Base-by-base conservation (phyloP, 2,888 invertebrate species). In the Caenorhabditis zanzibari region DNA sequence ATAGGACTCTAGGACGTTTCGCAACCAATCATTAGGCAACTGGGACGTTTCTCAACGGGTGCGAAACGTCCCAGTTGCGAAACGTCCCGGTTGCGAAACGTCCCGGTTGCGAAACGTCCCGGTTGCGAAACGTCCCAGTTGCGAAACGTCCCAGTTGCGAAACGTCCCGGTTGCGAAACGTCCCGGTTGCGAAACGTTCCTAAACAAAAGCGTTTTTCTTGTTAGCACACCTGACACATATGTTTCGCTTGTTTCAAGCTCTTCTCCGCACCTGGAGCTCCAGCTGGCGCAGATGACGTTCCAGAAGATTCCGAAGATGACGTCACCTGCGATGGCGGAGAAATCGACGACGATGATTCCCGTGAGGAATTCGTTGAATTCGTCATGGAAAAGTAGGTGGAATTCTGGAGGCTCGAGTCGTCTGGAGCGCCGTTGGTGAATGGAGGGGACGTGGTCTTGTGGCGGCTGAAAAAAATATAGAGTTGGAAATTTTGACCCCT, bases 141-240 rank as follows among this genome's bases (percentile, higher is more conserved):
- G n/a, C n/a, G n/a, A n/a, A n/a, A 16, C n/a, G 14, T 49, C 14
- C n/a, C n/a, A n/a, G n/a, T n/a, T 22, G 44, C 24, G 19, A 26
- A 41, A 38, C 41, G 10, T 41, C 9, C 41, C 24, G 32, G 7
- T 32, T 32, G 5, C 7, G 32, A 32, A 32, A 32, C 7, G 4
- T 7, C 7, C 32, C 4, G 32, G 32, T 32, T 32, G 4, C 32
- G 7, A 7, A 32, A 32, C n/a, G n/a, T n/a, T 32, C 32, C 32
- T 32, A 4, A 7, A 32, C 32, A 38, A 38, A 38, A 38, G 12
- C 38, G 38, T 28, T 26, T 19, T 38, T n/a, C n/a, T n/a, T n/a
- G 26, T 26, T 56, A 19, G 49, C 76, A 68, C 75, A 76, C 76
- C 76, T 68, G 68, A 76, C 76, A 76, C 58, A 56, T 49, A 68